Evolutionary conservation across 2,797 vertebrate species (phyloP).

Genomic region (Nyctibius grandis): DNA sequence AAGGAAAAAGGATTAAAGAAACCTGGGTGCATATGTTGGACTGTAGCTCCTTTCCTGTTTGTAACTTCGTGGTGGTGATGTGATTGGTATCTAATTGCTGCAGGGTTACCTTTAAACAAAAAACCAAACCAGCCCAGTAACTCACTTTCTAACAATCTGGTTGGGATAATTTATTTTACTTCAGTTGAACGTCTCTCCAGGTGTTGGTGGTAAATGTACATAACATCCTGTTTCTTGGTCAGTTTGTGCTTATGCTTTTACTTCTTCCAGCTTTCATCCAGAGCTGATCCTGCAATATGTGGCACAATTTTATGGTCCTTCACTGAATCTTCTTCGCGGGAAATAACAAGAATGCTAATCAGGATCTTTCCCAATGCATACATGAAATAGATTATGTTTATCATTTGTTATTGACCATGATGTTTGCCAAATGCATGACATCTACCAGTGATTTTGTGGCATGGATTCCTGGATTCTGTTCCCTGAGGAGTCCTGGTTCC

Average conservation of each 20-base stretch:
- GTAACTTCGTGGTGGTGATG: conserved; percentile 28
- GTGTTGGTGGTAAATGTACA: neutral
- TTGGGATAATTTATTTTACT: conserved; percentile 17
- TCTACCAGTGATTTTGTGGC: neutral
- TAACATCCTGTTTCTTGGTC: neutral
- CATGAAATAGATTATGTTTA: neutral
- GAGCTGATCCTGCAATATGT: neutral
- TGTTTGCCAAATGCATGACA: neutral
- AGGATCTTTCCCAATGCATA: neutral
- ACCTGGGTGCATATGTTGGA: conserved; percentile 5
- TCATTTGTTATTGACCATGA: neutral
- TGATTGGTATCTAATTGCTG: conserved; percentile 62
- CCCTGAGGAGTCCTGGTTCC: neutral
- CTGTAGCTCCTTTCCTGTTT: conserved; percentile 58
- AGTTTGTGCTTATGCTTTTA: neutral
- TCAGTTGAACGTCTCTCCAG: neutral
- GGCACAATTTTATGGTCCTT: neutral
- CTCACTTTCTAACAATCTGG: neutral
- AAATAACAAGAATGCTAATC: neutral
- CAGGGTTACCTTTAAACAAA: conserved; percentile 15
- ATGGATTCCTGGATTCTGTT: neutral
- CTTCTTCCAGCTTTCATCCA: neutral
- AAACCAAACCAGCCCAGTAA: neutral
- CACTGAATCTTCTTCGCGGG: neutral
- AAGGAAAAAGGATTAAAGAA: conserved; percentile 67